Evolutionary conservation across 2,113 vertebrate genomes (phyloP).

Genomic region (Caloenas nicobarica): DNA sequence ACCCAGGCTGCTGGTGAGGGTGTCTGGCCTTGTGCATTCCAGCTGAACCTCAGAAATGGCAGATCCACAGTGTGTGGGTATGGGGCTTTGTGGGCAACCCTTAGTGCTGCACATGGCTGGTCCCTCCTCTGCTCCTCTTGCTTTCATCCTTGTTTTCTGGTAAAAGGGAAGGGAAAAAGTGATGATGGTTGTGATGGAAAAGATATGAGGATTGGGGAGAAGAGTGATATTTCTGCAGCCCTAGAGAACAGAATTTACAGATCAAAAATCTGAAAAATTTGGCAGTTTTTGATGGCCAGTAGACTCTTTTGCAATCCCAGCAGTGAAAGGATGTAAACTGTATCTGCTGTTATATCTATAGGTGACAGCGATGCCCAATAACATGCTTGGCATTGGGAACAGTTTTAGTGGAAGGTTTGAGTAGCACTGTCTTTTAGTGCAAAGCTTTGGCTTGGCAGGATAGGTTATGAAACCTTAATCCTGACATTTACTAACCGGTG

Average conservation of each 20-base stretch:
- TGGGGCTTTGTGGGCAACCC: rapidly evolving
- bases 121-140: neutral
- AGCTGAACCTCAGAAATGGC: neutral
- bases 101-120: rapidly evolving
- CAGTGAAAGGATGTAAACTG: neutral
- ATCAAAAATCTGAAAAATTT: neutral
- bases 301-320: neutral
- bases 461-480: neutral
- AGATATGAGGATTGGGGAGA: neutral
- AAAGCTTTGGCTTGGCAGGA: neutral
- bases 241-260: neutral
- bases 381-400: neutral
- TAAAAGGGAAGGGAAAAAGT: neutral
- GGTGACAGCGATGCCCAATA: neutral
- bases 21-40: neutral
- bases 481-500: neutral
- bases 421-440: rapidly evolving
- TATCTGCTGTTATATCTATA: neutral
- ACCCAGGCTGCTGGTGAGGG: too few species aligned
- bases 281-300: neutral
- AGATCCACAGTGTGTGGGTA: neutral
- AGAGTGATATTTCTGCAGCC: neutral
- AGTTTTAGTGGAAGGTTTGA: neutral
- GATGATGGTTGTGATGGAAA: neutral
- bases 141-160: neutral